These are phyloP conservation scores for Pituophis catenifer DNA, from an alignment of 2,113 vertebrate genomes.

Conservation along the genomic window DNA sequence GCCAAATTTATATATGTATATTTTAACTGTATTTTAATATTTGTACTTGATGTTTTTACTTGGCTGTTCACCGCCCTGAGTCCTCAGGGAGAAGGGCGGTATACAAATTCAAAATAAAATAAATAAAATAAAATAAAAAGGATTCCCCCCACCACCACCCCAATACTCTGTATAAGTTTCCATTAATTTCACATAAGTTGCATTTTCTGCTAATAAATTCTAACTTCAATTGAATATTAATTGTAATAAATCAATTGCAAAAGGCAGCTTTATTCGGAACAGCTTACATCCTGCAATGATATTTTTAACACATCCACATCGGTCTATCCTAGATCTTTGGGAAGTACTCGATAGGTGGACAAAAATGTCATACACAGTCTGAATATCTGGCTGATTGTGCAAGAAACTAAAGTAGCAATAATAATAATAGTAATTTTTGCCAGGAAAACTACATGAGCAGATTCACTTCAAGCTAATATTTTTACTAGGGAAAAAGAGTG, in stretches of 20 bases:
- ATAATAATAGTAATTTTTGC: not conserved
- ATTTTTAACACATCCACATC: not conserved
- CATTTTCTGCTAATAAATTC: constrained; percentile 53
- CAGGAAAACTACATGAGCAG: not conserved
- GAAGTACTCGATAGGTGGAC: not conserved
- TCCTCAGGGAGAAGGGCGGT: too few relatives aligned
- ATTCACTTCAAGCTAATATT: not conserved
- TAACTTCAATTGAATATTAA: constrained; percentile 16
- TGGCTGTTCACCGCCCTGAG: too few relatives aligned
- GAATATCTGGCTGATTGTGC: not conserved
- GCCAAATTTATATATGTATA: too few relatives aligned
- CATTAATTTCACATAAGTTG: not conserved
- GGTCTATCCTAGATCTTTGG: not conserved
- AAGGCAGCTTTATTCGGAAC: not conserved
- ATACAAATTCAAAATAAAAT: too few relatives aligned
- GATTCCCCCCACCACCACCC: not conserved
- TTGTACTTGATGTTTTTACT: too few relatives aligned
- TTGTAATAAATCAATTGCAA: not conserved
- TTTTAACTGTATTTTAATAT: too few relatives aligned
- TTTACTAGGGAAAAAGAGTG: constrained; percentile 33
- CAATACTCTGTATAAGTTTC: not conserved
- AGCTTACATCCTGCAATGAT: not conserved
- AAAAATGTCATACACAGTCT: not conserved
- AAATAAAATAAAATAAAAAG: too few relatives aligned
- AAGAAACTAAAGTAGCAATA: not conserved